Conservation (phyloP, 2,888 invertebrate genomes). For the Siphonodentalium dalli region DNA sequence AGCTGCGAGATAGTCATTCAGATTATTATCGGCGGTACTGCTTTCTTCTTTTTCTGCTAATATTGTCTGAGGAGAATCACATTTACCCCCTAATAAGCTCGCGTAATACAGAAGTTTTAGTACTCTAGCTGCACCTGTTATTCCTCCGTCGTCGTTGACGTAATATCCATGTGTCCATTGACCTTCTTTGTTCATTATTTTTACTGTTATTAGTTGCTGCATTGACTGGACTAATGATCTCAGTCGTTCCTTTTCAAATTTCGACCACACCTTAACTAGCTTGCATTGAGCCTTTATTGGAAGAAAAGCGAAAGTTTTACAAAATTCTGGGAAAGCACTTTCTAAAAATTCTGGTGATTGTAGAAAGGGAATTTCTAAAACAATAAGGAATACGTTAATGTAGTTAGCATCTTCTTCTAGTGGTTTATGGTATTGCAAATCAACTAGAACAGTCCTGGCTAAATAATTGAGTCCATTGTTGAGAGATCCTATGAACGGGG, state of each 20-base stretch:
- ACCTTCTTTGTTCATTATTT: constrained; percentile 76
- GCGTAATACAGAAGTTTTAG: constrained; percentile 81
- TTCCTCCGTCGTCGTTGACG: constrained; percentile 84
- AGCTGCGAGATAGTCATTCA: constrained; percentile 35
- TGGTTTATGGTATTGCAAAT: constrained; percentile 70
- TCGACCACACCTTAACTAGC: constrained; percentile 82
- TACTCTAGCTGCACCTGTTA: constrained; percentile 85
- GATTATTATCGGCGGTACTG: constrained; percentile 37
- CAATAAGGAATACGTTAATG: constrained; percentile 74
- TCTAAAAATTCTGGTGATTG: constrained; percentile 78
- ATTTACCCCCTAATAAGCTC: constrained; percentile 80
- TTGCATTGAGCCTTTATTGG: constrained; percentile 79
- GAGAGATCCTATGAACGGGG: constrained; percentile 73
- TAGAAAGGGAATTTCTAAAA: constrained; percentile 78
- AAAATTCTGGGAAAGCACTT: constrained; percentile 77
- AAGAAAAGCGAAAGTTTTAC: constrained; percentile 77
- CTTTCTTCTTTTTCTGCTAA: constrained; percentile 49
- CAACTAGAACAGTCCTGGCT: constrained; percentile 77
- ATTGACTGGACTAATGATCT: constrained; percentile 65
- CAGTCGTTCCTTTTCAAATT: constrained; percentile 48
- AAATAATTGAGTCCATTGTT: constrained; percentile 78
- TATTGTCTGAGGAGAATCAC: constrained; percentile 53
- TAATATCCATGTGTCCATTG: constrained; percentile 70
- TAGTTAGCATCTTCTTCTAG: constrained; percentile 66
- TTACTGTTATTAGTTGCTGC: constrained; percentile 86